Evolutionary conservation across 2,888 invertebrate species (phyloP), one percentile per base, ranked within the genome.

Genomic region (Gastracanthus pulcherrimus): DNA sequence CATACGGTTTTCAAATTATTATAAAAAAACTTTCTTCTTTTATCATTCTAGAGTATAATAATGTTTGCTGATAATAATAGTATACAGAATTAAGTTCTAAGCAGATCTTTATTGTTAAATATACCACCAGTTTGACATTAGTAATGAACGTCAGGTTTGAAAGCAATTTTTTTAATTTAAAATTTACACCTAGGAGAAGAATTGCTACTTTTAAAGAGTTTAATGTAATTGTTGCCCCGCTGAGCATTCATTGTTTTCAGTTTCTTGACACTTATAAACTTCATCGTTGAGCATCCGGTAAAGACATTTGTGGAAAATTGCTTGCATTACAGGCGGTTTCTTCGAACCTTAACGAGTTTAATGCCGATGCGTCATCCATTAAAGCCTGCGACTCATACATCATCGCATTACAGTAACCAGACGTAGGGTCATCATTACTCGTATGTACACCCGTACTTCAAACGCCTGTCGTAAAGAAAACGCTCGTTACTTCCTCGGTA

Each of bases 361-460:
- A 69, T 29, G 58, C 4, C 64, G 60, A 70, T 77, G 77, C 70
- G 78, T 78, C 78, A 71, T 64, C 51, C 51, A 78, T 64, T 71
- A 62, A 64, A 23, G 13, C 45, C 34, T 60, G 4, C 60, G 48
- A 66, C n/a, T 23, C 62, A 13, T 55, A 66, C 45, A 55, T 70
- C 48, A 55, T 55, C 26, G 64, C 13, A 38, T 66, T 66, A 31
- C 55, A 38, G 60, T 60, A 48, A 41, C 41, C 19, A 11, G 19
- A 19, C 13, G 51, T 69, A 69, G 69, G 45, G 48, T 58, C 41
- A 67, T 69, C 48, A 70, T 38, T 45, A 26, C 41, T 58, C 29
- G 26, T 60, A 72, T 11, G 23, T 23, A 45, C 38, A 36, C 23
- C 2, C 11, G 11, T 31, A 36, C 48, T n/a, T 16, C 11, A 16